These are phyloP conservation scores for Netelia virgata DNA, from an alignment of 2,888 invertebrate genomes.

Conservation along the genomic window DNA sequence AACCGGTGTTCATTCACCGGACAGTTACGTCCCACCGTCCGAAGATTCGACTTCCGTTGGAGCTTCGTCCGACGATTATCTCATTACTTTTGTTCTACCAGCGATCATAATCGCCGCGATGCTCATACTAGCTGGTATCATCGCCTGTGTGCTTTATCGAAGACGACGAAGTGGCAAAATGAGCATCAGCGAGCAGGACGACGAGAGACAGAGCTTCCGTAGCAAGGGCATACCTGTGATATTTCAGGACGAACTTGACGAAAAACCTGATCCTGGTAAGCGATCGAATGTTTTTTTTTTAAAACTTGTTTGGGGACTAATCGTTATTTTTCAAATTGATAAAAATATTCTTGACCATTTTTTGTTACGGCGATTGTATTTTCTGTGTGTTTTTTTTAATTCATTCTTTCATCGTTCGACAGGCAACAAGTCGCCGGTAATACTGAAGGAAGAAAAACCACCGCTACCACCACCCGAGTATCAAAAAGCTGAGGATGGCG, in stretches of 20 bases:
- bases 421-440: slow-evolving; percentile 95
- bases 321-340: not conserved
- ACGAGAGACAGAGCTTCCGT: slow-evolving; percentile 93
- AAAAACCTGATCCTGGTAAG: slow-evolving; percentile 92
- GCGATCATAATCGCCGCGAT: slow-evolving; percentile 95
- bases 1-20: slow-evolving; percentile 82
- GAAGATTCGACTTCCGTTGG: slow-evolving; percentile 83
- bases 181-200: slow-evolving; percentile 92
- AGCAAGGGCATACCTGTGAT: slow-evolving; percentile 97
- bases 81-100: slow-evolving; percentile 95
- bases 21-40: slow-evolving; percentile 77
- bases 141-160: slow-evolving; percentile 95
- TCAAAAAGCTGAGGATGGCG: slow-evolving; percentile 86
- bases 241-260: slow-evolving; percentile 98
- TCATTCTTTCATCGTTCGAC: slow-evolving; percentile 5
- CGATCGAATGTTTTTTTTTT: not conserved
- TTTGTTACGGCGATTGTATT: not conserved
- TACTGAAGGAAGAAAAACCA: slow-evolving; percentile 97
- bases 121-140: slow-evolving; percentile 93
- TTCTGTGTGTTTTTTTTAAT: slow-evolving; percentile 2
- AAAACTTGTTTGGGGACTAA: not conserved
- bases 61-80: slow-evolving; percentile 88
- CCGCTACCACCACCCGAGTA: slow-evolving; percentile 95
- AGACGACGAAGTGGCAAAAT: slow-evolving; percentile 94
- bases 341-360: not conserved